Base-by-base conservation (phyloP, 2,113 vertebrate species). In the Semicossyphus pulcher region DNA sequence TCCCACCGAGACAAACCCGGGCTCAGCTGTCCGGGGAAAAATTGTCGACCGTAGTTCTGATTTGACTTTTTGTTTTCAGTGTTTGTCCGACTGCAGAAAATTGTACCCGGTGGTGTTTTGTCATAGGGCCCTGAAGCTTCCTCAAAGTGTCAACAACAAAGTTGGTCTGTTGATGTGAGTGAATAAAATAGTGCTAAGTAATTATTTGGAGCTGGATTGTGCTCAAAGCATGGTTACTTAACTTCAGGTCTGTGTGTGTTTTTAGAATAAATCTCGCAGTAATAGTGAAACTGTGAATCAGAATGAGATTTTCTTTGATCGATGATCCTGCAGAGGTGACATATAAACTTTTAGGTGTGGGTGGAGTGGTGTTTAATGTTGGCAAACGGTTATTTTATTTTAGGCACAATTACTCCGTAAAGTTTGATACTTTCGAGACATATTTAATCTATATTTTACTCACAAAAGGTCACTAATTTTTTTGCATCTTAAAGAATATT, bases 281-380 rank as follows among this genome's bases (percentile, higher is more conserved):
- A 75, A 85, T 57, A 88, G 52, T 91, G 87, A 89, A 88, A 89
- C 84, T 88, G 23, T 87, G 87, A 85, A 78, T 89, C 79, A 86
- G 65, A 86, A 56, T 66, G 72, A 81, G 73, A 86, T 64, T 48
- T 4, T 53, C 83, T 90, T 84, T 90, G 78, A 84, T 84, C 70
- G 53, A 45, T 64, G 73, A 81, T 36, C 60, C 61, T 89, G 86
- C 80, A 78, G 78, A 75, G 83, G 76, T 81, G 81, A 83, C 79
- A 77, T 78, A 64, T 67, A 64, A 83, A 67, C 37, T 56, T 52
- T 42, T 61, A 41, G 56, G 57, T 29, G 81, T 88, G 77, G 84
- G 86, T 71, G 76, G 77, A 85, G 72, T 51, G 51, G 11, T 72
- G 78, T 42, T 69, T 64, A 80, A 76, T 66, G 62, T 45, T 73